These are phyloP conservation scores for Diuraphis noxia DNA, from an alignment of 1,140 invertebrate species.

Conservation along the genomic window DNA sequence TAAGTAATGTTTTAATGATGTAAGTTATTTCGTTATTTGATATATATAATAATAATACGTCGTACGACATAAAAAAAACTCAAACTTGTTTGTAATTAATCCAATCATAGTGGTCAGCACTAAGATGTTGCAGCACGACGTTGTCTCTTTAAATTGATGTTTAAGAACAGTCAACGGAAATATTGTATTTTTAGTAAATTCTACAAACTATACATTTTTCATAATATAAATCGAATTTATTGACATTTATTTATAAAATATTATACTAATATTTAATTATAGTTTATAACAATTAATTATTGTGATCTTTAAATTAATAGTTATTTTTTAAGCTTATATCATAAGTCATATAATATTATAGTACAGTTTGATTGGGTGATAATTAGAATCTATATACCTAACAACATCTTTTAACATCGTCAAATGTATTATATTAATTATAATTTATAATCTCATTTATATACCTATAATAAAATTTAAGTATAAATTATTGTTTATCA, in stretches of 20 bases:
- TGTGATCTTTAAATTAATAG: no score
- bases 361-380: no score
- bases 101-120: neutral
- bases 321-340: no score
- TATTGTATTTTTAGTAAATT: neutral
- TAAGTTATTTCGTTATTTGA: neutral
- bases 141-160: neutral
- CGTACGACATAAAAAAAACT: neutral
- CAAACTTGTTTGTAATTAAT: neutral
- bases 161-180: neutral
- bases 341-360: no score
- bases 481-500: neutral
- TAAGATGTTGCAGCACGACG: neutral
- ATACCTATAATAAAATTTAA: neutral
- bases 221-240: no score
- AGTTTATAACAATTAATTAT: no score
- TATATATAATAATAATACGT: neutral
- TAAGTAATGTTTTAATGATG: neutral
- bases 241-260: neutral
- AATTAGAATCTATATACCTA: no score
- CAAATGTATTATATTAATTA: neutral
- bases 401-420: neutral
- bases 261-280: no score
- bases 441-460: no score
- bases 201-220: neutral